phyloP scores from a whole-genome alignment of 2,113 vertebrate genomes.

The Phylloscopus trochiloides region DNA sequence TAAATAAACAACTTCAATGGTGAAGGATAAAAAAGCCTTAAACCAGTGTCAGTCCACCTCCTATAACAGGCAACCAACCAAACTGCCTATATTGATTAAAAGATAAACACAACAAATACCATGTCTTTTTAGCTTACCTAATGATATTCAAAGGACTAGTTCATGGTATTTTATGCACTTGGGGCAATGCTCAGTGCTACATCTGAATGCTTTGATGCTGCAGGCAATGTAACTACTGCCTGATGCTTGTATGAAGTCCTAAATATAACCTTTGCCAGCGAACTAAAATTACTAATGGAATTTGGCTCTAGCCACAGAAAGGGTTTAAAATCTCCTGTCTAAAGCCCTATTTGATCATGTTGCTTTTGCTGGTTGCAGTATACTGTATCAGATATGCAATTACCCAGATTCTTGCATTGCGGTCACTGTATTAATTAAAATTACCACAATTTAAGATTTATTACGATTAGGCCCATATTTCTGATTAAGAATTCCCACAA shows the following conservation, averaged over 20 bases:
- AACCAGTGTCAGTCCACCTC: not conserved
- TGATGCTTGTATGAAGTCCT: constrained; percentile 14
- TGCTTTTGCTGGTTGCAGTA: not conserved
- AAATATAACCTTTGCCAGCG: constrained; percentile 40
- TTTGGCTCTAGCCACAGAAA: constrained; percentile 56
- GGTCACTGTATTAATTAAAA: not conserved
- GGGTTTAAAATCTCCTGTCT: constrained; percentile 44
- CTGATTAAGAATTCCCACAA: not conserved
- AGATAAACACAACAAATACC: not conserved
- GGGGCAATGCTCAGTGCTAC: not conserved
- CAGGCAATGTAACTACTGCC: not conserved
- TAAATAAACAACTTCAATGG: not conserved
- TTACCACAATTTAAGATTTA: not conserved
- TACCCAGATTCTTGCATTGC: not conserved
- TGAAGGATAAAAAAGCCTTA: not conserved
- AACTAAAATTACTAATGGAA: constrained; percentile 61
- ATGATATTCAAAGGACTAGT: not conserved
- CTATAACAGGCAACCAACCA: not conserved
- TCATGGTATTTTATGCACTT: not conserved
- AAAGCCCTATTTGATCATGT: constrained; percentile 49
- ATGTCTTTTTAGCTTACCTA: not conserved
- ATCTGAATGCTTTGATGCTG: constrained; percentile 11
- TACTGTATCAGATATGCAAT: not conserved
- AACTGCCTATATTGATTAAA: not conserved
- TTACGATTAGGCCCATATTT: not conserved